Conservation (phyloP, 2,888 invertebrate genomes). For the Tetrapedia diversipes region DNA sequence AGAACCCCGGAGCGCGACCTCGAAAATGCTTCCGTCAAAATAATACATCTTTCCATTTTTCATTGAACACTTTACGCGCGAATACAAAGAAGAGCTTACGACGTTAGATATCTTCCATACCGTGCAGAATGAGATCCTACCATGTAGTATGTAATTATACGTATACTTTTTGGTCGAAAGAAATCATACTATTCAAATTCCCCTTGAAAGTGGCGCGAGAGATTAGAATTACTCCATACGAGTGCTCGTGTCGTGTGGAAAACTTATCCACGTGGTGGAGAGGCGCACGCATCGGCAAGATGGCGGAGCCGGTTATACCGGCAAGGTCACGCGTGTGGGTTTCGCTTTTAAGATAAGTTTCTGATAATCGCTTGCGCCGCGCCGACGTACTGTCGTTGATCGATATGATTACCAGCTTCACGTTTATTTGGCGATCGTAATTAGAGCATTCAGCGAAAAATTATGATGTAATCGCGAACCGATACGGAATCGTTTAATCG, state of each 20-base stretch:
- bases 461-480: not conserved
- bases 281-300: constrained; percentile 75
- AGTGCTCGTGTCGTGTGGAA: constrained; percentile 62
- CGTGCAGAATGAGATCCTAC: not conserved
- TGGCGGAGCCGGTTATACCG: constrained; percentile 75
- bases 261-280: constrained; percentile 76
- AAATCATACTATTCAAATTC: constrained; percentile 1
- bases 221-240: constrained; percentile 27
- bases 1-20: constrained; percentile 76
- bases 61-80: not conserved
- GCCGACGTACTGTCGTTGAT: constrained; percentile 55
- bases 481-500: constrained; percentile 11
- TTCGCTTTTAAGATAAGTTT: constrained; percentile 70
- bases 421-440: constrained; percentile 25
- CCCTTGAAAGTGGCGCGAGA: constrained; percentile 11
- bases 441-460: not conserved
- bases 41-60: constrained; percentile 42
- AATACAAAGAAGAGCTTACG: too few species aligned
- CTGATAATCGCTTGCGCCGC: constrained; percentile 62
- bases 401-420: constrained; percentile 43
- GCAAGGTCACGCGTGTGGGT: constrained; percentile 76
- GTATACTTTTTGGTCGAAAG: not conserved
- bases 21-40: constrained; percentile 75
- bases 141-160: too few species aligned
- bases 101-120: too few species aligned